Evolutionary conservation across 64 coral and sea anemone species (phyloP), one percentile per base, ranked within the genome.

Genomic region (Dendrophyllia cribrosa): DNA sequence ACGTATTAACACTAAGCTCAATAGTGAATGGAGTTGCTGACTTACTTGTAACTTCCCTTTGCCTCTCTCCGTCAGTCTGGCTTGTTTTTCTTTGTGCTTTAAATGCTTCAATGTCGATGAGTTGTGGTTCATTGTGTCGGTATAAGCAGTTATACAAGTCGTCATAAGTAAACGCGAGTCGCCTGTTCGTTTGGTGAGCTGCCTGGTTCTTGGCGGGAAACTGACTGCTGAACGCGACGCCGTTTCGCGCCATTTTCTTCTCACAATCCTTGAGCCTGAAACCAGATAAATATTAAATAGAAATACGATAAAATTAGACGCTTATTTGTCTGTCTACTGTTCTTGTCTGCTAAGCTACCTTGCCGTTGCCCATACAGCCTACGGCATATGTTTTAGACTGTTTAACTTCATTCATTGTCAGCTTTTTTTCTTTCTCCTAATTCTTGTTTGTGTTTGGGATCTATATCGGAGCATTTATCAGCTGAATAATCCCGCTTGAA

Each of bases 111-210:
- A 84, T 84, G 20, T 84, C 80, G 59, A 84, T 84, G 43, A 84
- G 80, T 47, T 84, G 80, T 13, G 62, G 80, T 23, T 84, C 80
- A 9, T 84, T 84, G 9, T 84, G 80, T 66, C 80, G 43, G 21
- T 84, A 84, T 21, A 84, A 84, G 51, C 80, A 84, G 62, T 84
- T 68, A 21, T 84, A 84, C 62, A 84, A 68, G 80, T 84, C 80
- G 58, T 84, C 80, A 24, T 84, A 84, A 5, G 80, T 84, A 19
- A 84, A 84, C n/a, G 61, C 21, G n/a, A 84, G 67, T 67, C 63
- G 60, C 16, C 62, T 66, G 15, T 66, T 84, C 45, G 17, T 84
- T 48, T 67, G 62, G 16, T 67, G 45, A 63, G 46, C 7, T 24
- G 80, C 17, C 61, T 66, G 60, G 46, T 24, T 75, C 46, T 75